These are phyloP conservation scores for Trinorchestia longiramus DNA, from an alignment of 1,140 invertebrate species.

Conservation along the genomic window DNA sequence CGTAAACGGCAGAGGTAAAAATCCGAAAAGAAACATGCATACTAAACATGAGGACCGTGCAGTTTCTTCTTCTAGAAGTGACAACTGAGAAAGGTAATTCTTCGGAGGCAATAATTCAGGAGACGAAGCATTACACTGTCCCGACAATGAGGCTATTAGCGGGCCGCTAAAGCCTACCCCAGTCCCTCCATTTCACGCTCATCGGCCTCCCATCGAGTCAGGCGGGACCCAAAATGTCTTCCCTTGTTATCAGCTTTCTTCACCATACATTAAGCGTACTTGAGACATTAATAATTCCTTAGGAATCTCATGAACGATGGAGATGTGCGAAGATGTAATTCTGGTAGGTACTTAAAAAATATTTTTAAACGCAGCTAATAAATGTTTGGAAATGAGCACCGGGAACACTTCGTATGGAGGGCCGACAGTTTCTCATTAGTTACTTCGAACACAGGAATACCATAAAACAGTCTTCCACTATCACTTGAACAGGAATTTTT, in stretches of 20 bases:
- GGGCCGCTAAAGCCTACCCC: not conserved
- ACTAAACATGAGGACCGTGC: not conserved
- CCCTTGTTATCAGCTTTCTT: not conserved
- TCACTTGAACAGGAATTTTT: not conserved
- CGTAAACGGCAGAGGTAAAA: not conserved
- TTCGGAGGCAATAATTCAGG: constrained; percentile 13
- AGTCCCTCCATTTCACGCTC: constrained; percentile 24
- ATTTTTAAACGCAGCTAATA: not conserved
- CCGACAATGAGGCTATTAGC: constrained; percentile 29
- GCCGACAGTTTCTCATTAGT: too few species aligned
- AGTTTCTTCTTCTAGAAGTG: not conserved
- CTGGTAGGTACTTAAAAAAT: not conserved
- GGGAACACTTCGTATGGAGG: not conserved
- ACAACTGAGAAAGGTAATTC: constrained; percentile 10
- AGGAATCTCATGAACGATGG: not conserved
- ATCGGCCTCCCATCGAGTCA: not conserved
- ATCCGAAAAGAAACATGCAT: not conserved
- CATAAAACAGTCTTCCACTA: not conserved
- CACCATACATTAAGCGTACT: not conserved
- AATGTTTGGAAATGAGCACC: not conserved
- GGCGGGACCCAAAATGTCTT: not conserved
- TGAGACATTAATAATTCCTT: not conserved
- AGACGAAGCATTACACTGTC: not conserved
- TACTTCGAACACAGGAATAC: not conserved
- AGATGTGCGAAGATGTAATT: not conserved